These are phyloP conservation scores for Diaperis boleti DNA, from an alignment of 2,888 invertebrate species.

Conservation along the genomic window DNA sequence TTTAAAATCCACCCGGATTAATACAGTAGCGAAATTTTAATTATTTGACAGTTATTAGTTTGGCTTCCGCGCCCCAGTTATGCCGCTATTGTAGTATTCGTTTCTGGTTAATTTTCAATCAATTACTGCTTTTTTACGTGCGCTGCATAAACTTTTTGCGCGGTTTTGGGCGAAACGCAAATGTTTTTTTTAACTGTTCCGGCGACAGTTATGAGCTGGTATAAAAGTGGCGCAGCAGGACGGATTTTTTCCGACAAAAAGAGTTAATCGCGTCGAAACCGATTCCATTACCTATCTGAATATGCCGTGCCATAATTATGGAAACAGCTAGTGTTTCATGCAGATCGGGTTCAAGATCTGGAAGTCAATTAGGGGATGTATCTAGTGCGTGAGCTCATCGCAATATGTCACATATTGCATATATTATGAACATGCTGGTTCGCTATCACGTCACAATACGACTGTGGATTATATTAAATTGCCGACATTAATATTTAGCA, in stretches of 20 bases:
- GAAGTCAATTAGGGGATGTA: constrained; percentile 50
- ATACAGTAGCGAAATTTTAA: not conserved
- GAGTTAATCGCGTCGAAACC: not conserved
- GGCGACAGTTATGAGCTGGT: no score
- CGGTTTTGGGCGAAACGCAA: not conserved
- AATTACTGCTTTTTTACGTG: not conserved
- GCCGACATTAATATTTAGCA: not conserved
- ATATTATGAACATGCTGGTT: constrained; percentile 38
- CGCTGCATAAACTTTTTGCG: not conserved
- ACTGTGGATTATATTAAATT: constrained; percentile 1
- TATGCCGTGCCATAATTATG: constrained; percentile 29
- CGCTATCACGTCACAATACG: not conserved
- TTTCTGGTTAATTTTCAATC: not conserved
- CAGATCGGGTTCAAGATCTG: constrained; percentile 49
- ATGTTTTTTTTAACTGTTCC: no score
- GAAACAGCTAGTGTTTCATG: constrained; percentile 39
- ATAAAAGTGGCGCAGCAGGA: no score
- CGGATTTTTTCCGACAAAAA: no score
- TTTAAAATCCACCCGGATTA: not conserved
- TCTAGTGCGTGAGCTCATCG: constrained; percentile 44
- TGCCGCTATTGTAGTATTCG: not conserved
- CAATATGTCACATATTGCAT: constrained; percentile 47
- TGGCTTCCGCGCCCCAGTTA: not conserved
- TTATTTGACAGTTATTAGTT: not conserved
- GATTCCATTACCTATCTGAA: constrained; percentile 8